Percentiles rank a stretch among this genome's conserved stretches.
These are phyloP conservation scores for Vireo griseus DNA, from an alignment of 2,797 vertebrate species.

Conservation along the genomic window DNA sequence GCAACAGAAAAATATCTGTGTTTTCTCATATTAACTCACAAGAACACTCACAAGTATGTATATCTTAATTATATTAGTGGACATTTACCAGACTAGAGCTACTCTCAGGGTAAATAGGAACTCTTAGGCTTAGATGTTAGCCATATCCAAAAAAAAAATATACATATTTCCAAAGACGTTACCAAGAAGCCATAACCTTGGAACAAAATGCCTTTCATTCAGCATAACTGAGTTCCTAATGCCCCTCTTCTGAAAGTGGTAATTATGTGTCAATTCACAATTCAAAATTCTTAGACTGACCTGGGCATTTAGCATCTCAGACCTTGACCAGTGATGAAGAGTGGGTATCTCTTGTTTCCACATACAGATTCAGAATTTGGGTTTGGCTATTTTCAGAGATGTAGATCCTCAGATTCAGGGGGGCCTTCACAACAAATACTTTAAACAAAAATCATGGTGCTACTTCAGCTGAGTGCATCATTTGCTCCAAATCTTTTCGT, in stretches of 20 bases:
- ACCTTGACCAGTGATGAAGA: not conserved
- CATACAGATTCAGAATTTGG: not conserved
- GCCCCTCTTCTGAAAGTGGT: not conserved
- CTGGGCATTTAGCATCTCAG: not conserved
- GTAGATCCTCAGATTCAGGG: not conserved
- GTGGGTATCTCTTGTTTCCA: fast-evolving
- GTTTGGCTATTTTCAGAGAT: not conserved
- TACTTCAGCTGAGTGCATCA: not conserved
- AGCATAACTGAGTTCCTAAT: not conserved
- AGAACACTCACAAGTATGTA: not conserved
- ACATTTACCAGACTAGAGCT: not conserved
- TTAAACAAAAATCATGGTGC: not conserved
- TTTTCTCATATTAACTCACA: not conserved
- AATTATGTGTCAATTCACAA: not conserved
- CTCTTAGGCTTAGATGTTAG: not conserved
- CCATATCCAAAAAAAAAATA: not conserved
- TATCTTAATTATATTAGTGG: not conserved
- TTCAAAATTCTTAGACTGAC: not conserved
- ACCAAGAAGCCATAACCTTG: not conserved
- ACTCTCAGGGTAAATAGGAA: not conserved
- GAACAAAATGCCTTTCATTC: not conserved
- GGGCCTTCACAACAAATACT: not conserved
- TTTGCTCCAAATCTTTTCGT: not conserved
- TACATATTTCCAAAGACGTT: not conserved
- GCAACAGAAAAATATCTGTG: not conserved